Conservation (phyloP, 1,140 invertebrate species). For the Drosophila auraria region DNA sequence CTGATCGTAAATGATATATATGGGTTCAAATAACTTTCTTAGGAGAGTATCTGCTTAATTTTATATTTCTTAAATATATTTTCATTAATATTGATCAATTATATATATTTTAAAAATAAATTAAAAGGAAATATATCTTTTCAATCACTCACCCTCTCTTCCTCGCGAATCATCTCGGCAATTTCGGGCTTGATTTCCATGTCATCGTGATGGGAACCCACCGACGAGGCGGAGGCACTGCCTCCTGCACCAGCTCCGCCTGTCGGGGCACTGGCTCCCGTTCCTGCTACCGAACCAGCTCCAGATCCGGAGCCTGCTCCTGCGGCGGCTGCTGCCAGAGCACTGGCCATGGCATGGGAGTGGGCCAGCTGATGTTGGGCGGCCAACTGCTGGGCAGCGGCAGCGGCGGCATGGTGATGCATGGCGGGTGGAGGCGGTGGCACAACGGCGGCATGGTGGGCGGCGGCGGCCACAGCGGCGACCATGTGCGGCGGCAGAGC, state of each 20-base stretch:
- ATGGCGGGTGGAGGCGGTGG: constrained; percentile 47
- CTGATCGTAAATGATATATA: too few relatives aligned
- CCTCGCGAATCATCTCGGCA: constrained; percentile 97
- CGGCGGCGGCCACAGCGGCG: constrained; percentile 67
- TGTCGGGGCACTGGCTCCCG: constrained; percentile 31
- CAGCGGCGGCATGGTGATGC: constrained; percentile 76
- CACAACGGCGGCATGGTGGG: constrained; percentile 63
- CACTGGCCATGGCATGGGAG: constrained; percentile 78
- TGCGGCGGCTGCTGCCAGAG: constrained; percentile 59
- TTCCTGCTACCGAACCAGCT: constrained; percentile 58
- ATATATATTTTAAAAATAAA: background rate
- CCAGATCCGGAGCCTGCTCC: constrained; percentile 41
- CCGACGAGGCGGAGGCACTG: constrained; percentile 44
- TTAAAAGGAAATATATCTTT: background rate
- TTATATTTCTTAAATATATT: background rate
- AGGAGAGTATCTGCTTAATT: background rate
- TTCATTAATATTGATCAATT: background rate
- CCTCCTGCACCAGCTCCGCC: constrained; percentile 41
- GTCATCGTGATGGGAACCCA: constrained; percentile 88
- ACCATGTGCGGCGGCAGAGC: constrained; percentile 70
- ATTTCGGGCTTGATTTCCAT: constrained; percentile 96
- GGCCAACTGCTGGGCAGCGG: constrained; percentile 76
- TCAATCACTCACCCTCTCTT: constrained; percentile 93
- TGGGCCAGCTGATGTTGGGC: constrained; percentile 80
- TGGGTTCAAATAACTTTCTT: too few relatives aligned